Evolutionary conservation across 1,140 invertebrate species (phyloP).

Genomic region (Lethrus apterus): DNA sequence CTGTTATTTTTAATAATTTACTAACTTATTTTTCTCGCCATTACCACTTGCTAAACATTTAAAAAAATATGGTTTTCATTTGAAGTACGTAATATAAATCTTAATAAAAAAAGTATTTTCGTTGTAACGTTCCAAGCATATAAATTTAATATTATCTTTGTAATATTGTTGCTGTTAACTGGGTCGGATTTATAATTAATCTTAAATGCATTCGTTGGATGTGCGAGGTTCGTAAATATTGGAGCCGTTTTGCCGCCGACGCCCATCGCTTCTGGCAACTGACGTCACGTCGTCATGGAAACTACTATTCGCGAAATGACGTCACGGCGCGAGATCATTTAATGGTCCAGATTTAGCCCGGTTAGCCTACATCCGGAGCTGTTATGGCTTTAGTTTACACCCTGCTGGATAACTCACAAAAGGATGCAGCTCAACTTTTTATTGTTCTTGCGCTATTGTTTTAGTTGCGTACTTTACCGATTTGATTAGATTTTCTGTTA

Average conservation of each 20-base stretch:
- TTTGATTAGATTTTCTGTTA: conserved; percentile 15
- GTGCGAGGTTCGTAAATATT: conserved; percentile 17
- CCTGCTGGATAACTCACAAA: conserved; percentile 24
- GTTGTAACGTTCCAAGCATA: not conserved
- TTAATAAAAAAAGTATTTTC: too few species aligned
- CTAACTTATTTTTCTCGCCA: not conserved
- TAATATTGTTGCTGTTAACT: too few species aligned
- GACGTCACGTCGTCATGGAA: conserved; percentile 23
- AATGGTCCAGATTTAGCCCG: conserved; percentile 27
- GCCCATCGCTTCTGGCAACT: conserved; percentile 18
- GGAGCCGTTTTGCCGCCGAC: conserved; percentile 22
- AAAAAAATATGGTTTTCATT: not conserved
- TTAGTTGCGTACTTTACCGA: conserved; percentile 17
- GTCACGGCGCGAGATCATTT: conserved; percentile 21
- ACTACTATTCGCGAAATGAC: conserved; percentile 16
- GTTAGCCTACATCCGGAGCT: conserved; percentile 21
- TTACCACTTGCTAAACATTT: too few species aligned
- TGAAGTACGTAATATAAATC: not conserved
- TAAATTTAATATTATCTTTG: conserved; percentile 5
- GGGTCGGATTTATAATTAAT: not conserved
- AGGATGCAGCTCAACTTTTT: conserved; percentile 18
- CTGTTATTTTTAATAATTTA: not conserved
- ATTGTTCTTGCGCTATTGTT: conserved; percentile 21
- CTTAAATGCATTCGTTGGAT: conserved; percentile 13
- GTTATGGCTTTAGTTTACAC: conserved; percentile 23